phyloP scores from a whole-genome alignment of 2,113 vertebrate species.

The Phycodurus eques region DNA sequence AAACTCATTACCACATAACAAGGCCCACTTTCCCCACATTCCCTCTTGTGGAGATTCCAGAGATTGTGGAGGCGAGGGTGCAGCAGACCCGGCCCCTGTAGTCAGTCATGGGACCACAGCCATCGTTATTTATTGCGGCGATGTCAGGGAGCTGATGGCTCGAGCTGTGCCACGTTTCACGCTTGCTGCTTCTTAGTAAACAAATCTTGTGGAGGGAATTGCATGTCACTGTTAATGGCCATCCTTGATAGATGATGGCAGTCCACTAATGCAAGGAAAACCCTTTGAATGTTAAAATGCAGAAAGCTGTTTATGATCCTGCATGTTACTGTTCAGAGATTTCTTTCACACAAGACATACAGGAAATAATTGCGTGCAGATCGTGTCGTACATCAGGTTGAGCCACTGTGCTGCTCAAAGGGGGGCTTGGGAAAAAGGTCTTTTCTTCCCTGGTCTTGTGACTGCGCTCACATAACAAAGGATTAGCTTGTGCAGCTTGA shows the following conservation, averaged over 20 bases:
- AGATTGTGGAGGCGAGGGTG: slow-evolving; percentile 64
- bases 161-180: slow-evolving; percentile 54
- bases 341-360: not conserved
- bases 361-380: not conserved
- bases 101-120: slow-evolving; percentile 77
- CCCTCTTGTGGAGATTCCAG: slow-evolving; percentile 70
- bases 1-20: slow-evolving; percentile 45
- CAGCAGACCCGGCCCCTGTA: slow-evolving; percentile 46
- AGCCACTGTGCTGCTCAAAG: slow-evolving; percentile 9
- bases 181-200: slow-evolving; percentile 3
- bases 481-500: slow-evolving; percentile 41
- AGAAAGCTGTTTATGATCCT: not conserved
- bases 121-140: slow-evolving; percentile 79
- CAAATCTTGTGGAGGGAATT: slow-evolving; percentile 3
- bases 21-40: slow-evolving; percentile 45
- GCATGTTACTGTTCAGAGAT: not conserved
- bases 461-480: slow-evolving; percentile 44
- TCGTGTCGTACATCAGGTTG: slow-evolving; percentile 8
- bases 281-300: not conserved
- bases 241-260: not conserved
- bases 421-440: slow-evolving; percentile 3
- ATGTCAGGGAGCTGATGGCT: slow-evolving; percentile 77
- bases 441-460: slow-evolving; percentile 42
- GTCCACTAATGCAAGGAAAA: slow-evolving; percentile 1
- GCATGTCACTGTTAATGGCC: not conserved